Evolutionary conservation across 1,140 invertebrate species (phyloP).

Genomic region (Heliconius himera): DNA sequence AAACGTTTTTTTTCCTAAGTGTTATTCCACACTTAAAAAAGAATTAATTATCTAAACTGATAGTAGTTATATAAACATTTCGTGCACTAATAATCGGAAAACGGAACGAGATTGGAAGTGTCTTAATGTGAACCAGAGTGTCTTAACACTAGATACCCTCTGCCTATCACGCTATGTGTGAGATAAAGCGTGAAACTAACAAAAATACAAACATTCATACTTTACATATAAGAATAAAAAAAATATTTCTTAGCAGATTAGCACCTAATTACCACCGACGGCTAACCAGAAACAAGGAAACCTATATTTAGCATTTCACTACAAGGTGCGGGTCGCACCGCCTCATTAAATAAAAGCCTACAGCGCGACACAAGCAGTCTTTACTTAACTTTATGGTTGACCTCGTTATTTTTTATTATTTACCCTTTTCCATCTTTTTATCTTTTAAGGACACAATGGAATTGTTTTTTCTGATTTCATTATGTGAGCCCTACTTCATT

Average conservation of each 20-base stretch:
- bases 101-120: too few species aligned
- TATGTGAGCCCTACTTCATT: background rate
- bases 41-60: background rate
- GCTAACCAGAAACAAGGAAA: slow-evolving; percentile 23
- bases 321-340: slow-evolving; percentile 20
- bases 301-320: slow-evolving; percentile 28
- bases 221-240: background rate
- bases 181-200: background rate
- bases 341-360: slow-evolving; percentile 38
- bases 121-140: too few species aligned
- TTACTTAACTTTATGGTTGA: slow-evolving; percentile 36
- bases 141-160: too few species aligned
- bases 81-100: too few species aligned
- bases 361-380: slow-evolving; percentile 25
- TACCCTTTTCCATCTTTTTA: slow-evolving; percentile 25
- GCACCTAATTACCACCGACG: slow-evolving; percentile 21
- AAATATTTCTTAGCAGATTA: slow-evolving; percentile 19
- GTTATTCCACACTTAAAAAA: too few species aligned
- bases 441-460: slow-evolving; percentile 11
- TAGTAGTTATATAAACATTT: too few species aligned
- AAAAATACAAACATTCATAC: background rate
- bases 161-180: too few species aligned
- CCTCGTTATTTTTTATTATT: slow-evolving; percentile 39
- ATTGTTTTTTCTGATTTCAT: slow-evolving; percentile 19
- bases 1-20: too few species aligned